Percentiles rank a stretch among this genome's conserved stretches.
These are phyloP conservation scores for Listronotus oregonensis DNA, from an alignment of 1,140 invertebrate species.

Conservation along the genomic window DNA sequence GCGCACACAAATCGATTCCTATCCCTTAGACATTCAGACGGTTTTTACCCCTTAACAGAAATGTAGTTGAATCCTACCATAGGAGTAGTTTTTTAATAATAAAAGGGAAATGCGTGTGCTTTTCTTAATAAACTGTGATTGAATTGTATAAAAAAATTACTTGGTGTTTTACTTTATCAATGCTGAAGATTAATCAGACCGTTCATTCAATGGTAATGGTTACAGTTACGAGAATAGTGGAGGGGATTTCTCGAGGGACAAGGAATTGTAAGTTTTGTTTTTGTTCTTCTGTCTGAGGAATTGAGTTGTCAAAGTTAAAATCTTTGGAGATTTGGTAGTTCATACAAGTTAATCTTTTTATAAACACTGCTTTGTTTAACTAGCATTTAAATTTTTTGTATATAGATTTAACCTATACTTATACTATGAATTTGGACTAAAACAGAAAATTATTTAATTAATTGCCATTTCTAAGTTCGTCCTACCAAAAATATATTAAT, in stretches of 20 bases:
- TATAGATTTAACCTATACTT: no score
- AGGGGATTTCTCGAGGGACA: not conserved
- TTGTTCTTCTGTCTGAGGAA: constrained; percentile 43
- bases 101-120: not conserved
- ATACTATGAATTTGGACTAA: no score
- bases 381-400: no score
- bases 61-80: constrained; percentile 13
- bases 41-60: constrained; percentile 31
- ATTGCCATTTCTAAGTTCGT: no score
- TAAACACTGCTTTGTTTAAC: no score
- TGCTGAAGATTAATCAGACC: not conserved
- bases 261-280: constrained; percentile 12
- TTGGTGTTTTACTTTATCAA: not conserved
- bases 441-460: no score
- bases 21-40: constrained; percentile 20
- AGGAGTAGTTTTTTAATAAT: not conserved
- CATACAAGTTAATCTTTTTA: no score
- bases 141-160: not conserved
- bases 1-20: constrained; percentile 33
- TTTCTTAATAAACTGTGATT: not conserved
- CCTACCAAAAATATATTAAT: no score
- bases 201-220: not conserved
- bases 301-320: constrained; percentile 49
- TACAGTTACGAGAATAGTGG: not conserved
- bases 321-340: no score